Evolutionary conservation across 2,888 invertebrate species (phyloP), one percentile per base, ranked within the genome.

Genomic region (Heliconius cydno): DNA sequence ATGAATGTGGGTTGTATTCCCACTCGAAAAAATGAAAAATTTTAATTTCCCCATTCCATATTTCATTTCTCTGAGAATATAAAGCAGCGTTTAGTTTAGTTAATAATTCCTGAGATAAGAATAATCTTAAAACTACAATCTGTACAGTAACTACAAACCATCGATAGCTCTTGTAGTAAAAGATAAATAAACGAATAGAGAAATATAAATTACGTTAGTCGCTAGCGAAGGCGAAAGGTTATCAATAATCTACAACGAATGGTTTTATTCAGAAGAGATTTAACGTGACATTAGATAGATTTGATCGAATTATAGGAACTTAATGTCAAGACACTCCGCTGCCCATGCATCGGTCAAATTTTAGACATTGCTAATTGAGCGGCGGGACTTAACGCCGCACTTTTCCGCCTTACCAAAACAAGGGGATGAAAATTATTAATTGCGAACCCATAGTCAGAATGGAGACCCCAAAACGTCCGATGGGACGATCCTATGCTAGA

Each of bases 161-260:
- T 46, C 67, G 46, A 63, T 75, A 71, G 30, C 71, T 46, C 67
- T 77, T 25, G 77, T 81, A 72, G 77, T 82, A 76, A 30, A 67
- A 78, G 79, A 82, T 82, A 78, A 82, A 82, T 79, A 77, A 77
- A 78, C 73, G 76, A 78, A 81, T 78, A 38, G 79, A 81, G 78
- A 74, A 67, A 46, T 68, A 78, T 82, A 82, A 81, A 79, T 79
- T 60, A 79, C 77, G 78, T 66, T 79, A 77, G 75, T 75, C 46
- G 72, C 63, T 71, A 52, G 77, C 38, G 74, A 72, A 77, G 81
- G 79, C 75, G 80, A 83, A 77, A 84, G 90, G 91, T 89, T 91
- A 92, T 92, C 91, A 78, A 80, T 82, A 85, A 84, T 87, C 80
- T 80, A 68, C 68, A 75, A 57, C 41, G 79, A 67, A 78, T 68